Percentiles rank a stretch among this genome's conserved stretches.
These are phyloP conservation scores for Pentalonia nigronervosa DNA, from an alignment of 1,140 invertebrate genomes.

Conservation along the genomic window DNA sequence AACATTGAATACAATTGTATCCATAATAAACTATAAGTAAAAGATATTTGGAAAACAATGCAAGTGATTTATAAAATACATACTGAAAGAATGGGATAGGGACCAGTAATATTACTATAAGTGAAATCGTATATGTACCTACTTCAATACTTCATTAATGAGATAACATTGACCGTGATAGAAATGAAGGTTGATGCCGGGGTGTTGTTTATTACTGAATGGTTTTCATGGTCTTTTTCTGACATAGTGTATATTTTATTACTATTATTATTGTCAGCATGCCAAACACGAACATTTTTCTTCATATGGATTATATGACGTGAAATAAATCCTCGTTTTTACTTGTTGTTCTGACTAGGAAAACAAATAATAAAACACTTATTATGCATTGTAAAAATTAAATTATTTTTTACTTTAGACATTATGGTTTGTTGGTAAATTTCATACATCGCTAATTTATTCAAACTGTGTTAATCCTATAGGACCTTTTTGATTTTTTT, in stretches of 20 bases:
- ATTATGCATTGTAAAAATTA: neutral
- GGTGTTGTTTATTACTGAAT: conserved; percentile 25
- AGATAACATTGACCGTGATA: conserved; percentile 20
- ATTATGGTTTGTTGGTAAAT: neutral
- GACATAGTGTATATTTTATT: conserved; percentile 30
- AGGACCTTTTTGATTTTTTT: neutral
- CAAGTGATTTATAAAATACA: neutral
- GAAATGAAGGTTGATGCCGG: neutral
- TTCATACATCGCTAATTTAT: neutral
- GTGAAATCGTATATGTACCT: neutral
- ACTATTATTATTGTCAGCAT: conserved; percentile 25
- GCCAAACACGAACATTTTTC: conserved; percentile 35
- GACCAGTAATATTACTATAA: neutral
- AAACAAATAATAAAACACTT: conserved; percentile 1
- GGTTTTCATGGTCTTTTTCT: conserved; percentile 31
- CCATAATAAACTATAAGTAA: neutral
- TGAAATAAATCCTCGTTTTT: neutral
- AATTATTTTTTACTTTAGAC: neutral
- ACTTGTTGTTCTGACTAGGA: conserved; percentile 17
- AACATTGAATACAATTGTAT: neutral
- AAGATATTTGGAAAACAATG: neutral
- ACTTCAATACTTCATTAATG: neutral
- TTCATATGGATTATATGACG: neutral
- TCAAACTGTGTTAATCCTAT: neutral
- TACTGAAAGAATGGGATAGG: neutral